Evolutionary conservation across 2,797 vertebrate genomes (phyloP), one percentile per base, ranked within the genome.

Genomic region (Alosa sapidissima): DNA sequence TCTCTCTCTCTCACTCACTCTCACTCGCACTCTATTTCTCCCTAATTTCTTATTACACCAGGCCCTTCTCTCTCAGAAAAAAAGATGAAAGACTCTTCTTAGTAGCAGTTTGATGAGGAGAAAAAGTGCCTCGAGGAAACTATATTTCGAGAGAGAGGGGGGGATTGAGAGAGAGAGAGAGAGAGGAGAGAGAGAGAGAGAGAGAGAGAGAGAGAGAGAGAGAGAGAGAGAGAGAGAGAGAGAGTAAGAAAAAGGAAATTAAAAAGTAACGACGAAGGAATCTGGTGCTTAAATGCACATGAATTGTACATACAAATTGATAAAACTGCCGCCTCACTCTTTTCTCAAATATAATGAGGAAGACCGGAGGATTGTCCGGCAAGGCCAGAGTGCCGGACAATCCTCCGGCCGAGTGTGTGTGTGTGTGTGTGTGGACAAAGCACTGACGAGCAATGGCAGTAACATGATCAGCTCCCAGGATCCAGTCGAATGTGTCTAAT

Each of bases 71-170:
- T 91, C 90, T 87, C 86, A 90, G 91, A 90, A 85, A 85, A 89
- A 88, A 88, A 87, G 88, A 90, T 86, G 86, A 91, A 89, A 84
- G 84, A 75, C 83, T 86, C 83, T 88, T 82, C 88, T 90, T 89
- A 89, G 62, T 85, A 81, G 72, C 60, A 36, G 45, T 49, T 47
- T 83, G 81, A 87, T 75, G 81, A 81, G 60, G 87, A 89, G 83
- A 28, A 81, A 87, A 89, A 91, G 90, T 85, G 92, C 91, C 90
- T 90, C 78, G 87, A 90, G 90, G 88, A 86, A 90, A 89, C 91
- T 90, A 91, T 91, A 91, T 92, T 92, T 92, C 91, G 68, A 14
- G 14, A 41, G 33, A 75, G 36, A 75, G 68, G 41, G 68, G 16
- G 33, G 16, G 14, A 41, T 33, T 16, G 33, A 5, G 68, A 41